A percentile compares a stretch with the other conserved stretches of the same genome.
phyloP scores from a whole-genome alignment of 1,140 invertebrate genomes.

The Globodera ellingtonae region DNA sequence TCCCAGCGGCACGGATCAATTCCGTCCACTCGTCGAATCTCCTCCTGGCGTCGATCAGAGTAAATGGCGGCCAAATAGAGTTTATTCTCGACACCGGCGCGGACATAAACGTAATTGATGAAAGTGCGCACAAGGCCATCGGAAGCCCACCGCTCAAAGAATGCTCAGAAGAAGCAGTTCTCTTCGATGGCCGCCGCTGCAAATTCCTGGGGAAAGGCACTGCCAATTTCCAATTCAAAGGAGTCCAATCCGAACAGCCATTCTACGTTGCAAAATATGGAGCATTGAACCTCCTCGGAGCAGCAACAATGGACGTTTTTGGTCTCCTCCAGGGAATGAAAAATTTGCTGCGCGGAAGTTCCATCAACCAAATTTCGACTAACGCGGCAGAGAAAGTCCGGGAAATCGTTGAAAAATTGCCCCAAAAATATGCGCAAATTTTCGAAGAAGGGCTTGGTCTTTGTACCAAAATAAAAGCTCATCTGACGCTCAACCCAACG shows the following conservation, averaged over 20 bases:
- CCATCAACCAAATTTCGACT: slow-evolving; percentile 49
- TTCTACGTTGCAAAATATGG: not conserved
- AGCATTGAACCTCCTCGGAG: not conserved
- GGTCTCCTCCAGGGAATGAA: not conserved
- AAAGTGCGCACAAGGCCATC: not conserved
- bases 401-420: too few relatives aligned
- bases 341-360: not conserved
- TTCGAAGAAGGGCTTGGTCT: slow-evolving; percentile 28
- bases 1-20: not conserved
- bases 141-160: not conserved
- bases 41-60: not conserved
- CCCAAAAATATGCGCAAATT: too few relatives aligned
- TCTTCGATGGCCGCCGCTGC: not conserved
- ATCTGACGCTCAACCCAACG: slow-evolving; percentile 35
- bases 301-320: not conserved
- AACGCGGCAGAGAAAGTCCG: too few relatives aligned
- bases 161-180: not conserved
- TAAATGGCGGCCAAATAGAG: not conserved
- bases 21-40: not conserved
- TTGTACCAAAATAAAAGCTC: slow-evolving; percentile 42
- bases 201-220: not conserved
- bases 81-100: not conserved
- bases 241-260: not conserved
- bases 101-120: not conserved
- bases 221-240: not conserved